These are phyloP conservation scores for Choloepus didactylus DNA, from an alignment of 2,797 vertebrate species.

Conservation along the genomic window DNA sequence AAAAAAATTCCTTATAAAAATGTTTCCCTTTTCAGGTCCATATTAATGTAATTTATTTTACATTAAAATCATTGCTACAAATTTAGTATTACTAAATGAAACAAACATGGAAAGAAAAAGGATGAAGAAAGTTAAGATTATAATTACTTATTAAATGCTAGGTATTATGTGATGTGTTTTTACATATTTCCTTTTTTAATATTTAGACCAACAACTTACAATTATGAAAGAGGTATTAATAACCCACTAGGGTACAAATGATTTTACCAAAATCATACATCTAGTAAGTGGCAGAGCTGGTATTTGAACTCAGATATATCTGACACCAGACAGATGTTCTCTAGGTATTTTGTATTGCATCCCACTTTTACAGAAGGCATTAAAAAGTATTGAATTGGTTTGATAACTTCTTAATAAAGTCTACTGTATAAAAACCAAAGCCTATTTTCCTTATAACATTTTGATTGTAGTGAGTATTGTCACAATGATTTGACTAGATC, in stretches of 20 bases:
- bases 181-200: neutral
- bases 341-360: neutral
- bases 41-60: neutral
- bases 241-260: neutral
- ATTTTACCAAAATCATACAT: neutral
- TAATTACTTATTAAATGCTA: neutral
- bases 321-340: neutral
- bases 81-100: neutral
- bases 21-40: neutral
- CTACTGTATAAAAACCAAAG: neutral
- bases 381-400: neutral
- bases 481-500: neutral
- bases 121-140: neutral
- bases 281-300: neutral
- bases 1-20: neutral
- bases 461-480: neutral
- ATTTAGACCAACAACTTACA: neutral
- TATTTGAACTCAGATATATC: neutral
- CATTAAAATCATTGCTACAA: neutral
- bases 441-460: slow-evolving; percentile 35
- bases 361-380: neutral
- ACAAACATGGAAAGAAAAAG: neutral
- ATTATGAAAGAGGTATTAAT: neutral
- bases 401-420: neutral
- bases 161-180: neutral